Evolutionary conservation across 2,888 invertebrate genomes (phyloP), one percentile per base, ranked within the genome.

Genomic region (Crossocerus cetratus): DNA sequence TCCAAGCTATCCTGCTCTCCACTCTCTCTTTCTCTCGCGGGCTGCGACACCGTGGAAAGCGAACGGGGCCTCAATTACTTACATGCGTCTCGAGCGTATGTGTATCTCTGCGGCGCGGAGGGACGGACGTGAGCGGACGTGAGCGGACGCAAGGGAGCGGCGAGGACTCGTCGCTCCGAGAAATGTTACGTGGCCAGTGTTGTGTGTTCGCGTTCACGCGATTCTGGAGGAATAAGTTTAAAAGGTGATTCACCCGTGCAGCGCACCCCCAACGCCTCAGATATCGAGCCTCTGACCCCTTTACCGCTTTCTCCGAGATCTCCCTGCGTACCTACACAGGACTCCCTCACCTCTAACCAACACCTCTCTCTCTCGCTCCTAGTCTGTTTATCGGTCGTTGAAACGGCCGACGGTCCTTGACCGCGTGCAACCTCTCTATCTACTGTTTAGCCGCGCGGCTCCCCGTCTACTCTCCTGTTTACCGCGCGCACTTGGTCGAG

Each of bases 201-300:
- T 54, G 61, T n/a, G 3, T 14, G 59, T 18, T 18, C 22, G 45
- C 63, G 32, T 32, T 32, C 32, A 32, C 32, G 54, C 32, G 16
- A 44, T 42, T 49, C 53, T n/a, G 54, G 62, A 65, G 55, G 59
- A 68, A 64, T 64, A 64, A 58, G 55, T 59, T 49, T 22, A 21
- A 43, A 45, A 67, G 69, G 71, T 68, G 74, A 74, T 61, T 74
- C 70, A 74, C 74, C 67, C 57, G 16, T 16, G 49, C 20, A 49
- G 4, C n/a, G 49, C 22, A 32, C 32, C 32, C 32, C 11, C 32
- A 8, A 4, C 32, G 32, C 32, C 32, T 32, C 8, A 32, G 32
- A 32, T 32, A 32, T 32, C 22, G 63, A 59, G 59, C 32, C 2
- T n/a, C 3, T 20, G 22, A 54, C 14, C 32, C 58, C 49, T 56